A percentile compares a stretch with the other conserved stretches of the same genome.
Conservation (phyloP, 2,888 invertebrate genomes). For the Dascillus cervinus region DNA sequence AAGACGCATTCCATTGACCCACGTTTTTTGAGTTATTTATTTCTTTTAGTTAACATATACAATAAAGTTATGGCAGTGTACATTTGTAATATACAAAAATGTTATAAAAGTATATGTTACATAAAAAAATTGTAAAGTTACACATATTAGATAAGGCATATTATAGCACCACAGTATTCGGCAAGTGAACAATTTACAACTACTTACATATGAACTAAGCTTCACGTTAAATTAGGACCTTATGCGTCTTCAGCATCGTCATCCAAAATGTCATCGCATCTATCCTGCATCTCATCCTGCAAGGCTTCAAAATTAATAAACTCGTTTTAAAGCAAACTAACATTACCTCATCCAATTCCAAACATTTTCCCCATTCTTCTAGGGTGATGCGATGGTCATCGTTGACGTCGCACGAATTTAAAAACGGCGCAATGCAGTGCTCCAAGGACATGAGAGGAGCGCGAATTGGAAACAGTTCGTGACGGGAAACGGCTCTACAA, state of each 20-base stretch:
- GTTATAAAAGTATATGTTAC: background rate
- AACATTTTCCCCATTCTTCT: conserved; percentile 85
- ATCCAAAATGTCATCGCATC: conserved; percentile 77
- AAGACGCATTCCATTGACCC: no score
- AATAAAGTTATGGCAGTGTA: no score
- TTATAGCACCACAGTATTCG: conserved; percentile 31
- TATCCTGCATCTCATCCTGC: conserved; percentile 70
- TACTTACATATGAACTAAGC: background rate
- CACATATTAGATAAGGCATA: no score
- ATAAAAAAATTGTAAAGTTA: no score
- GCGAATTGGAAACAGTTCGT: conserved; percentile 93
- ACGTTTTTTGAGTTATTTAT: no score
- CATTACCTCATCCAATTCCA: conserved; percentile 73
- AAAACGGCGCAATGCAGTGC: conserved; percentile 95
- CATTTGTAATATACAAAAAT: no score
- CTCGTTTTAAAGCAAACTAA: conserved; percentile 6
- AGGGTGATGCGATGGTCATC: conserved; percentile 86
- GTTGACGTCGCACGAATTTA: conserved; percentile 83
- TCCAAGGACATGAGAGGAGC: conserved; percentile 93
- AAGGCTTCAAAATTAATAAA: conserved; percentile 27
- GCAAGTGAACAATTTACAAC: conserved; percentile 14
- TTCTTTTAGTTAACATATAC: no score
- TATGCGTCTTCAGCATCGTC: conserved; percentile 48
- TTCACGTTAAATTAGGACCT: background rate
- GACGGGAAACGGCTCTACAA: conserved; percentile 71